Percentiles rank a stretch among this genome's conserved stretches.
Conservation (phyloP, 2,797 vertebrate genomes). For the Pseudomugil gertrudae region DNA sequence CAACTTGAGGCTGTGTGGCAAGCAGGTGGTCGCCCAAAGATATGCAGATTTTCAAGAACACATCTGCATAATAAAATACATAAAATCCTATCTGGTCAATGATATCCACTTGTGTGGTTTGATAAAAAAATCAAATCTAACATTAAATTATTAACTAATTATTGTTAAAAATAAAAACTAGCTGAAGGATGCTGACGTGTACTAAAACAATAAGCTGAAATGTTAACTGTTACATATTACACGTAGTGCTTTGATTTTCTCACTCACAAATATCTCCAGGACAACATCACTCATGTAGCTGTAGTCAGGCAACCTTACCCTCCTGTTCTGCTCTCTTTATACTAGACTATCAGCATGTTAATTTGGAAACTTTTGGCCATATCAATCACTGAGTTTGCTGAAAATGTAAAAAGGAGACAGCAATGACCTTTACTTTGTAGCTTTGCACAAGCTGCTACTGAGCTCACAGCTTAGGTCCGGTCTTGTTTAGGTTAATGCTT, state of each 20-base stretch:
- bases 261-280: conserved; percentile 54
- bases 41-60: conserved; percentile 38
- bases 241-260: conserved; percentile 22
- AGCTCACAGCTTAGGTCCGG: conserved; percentile 29
- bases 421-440: conserved; percentile 70
- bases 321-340: conserved; percentile 44
- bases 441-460: conserved; percentile 44
- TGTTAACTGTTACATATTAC: conserved; percentile 10
- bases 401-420: conserved; percentile 54
- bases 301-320: conserved; percentile 61
- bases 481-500: conserved; percentile 34
- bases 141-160: conserved; percentile 2
- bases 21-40: conserved; percentile 22
- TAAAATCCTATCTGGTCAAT: conserved; percentile 12
- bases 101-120: conserved; percentile 5
- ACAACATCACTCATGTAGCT: conserved; percentile 63
- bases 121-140: conserved; percentile 2
- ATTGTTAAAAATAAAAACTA: not conserved
- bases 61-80: conserved; percentile 7
- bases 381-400: conserved; percentile 47
- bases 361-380: conserved; percentile 41
- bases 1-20: conserved; percentile 16
- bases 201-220: not conserved
- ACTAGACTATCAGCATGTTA: conserved; percentile 43
- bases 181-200: not conserved